A percentile compares a stretch with the other conserved stretches of the same genome.
These are phyloP conservation scores for Bombus waltoni DNA, from an alignment of 1,140 invertebrate genomes.

Conservation along the genomic window DNA sequence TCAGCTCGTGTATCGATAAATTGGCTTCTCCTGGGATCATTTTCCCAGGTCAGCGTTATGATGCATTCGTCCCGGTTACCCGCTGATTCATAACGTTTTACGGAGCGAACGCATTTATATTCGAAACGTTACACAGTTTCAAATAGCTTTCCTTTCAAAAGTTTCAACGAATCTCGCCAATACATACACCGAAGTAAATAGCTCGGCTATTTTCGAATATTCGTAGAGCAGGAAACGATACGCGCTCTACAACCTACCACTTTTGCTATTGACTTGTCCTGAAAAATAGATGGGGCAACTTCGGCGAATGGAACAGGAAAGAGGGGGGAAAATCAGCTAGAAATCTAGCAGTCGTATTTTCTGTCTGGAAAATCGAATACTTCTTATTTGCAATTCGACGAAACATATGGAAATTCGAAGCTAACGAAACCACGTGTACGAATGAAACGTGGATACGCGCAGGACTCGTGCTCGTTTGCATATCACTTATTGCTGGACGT, in stretches of 20 bases:
- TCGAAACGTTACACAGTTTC: conserved; percentile 5
- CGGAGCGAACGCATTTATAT: conserved; percentile 41
- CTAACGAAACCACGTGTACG: background rate
- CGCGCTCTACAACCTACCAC: background rate
- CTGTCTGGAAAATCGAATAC: background rate
- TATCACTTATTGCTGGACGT: too few relatives aligned
- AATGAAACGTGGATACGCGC: background rate
- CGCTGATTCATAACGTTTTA: conserved; percentile 46
- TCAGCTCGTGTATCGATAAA: conserved; percentile 7
- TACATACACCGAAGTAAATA: conserved; percentile 36
- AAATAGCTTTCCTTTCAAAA: conserved; percentile 54
- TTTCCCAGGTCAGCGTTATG: background rate
- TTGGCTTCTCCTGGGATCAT: conserved; percentile 13
- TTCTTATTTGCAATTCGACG: background rate
- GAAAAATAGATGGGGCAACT: conserved; percentile 14
- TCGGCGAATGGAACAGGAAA: background rate
- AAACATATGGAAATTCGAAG: background rate
- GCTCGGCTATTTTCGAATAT: conserved; percentile 46
- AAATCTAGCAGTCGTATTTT: background rate
- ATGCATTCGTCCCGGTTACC: background rate
- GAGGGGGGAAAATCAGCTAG: background rate
- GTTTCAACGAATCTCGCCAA: background rate
- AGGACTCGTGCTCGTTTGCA: too few relatives aligned
- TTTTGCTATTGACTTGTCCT: conserved; percentile 17
- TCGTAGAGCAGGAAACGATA: conserved; percentile 43